A percentile compares a stretch with the other conserved stretches of the same genome.
Evolutionary conservation across 1,140 invertebrate genomes (phyloP).

Genomic region (Papilio xuthus): DNA sequence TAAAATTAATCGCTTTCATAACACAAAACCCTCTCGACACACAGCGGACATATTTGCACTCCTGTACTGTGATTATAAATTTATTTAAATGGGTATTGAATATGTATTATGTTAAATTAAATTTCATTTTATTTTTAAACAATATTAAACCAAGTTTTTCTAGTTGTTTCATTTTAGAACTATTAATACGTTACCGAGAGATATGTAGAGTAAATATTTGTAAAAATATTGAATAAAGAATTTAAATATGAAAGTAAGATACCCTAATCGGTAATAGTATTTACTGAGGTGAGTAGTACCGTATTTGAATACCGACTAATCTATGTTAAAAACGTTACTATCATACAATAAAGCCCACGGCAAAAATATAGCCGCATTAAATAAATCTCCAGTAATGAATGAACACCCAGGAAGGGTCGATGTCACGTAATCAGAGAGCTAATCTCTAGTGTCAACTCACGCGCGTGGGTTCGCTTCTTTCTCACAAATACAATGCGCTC

Average conservation of each 20-base stretch:
- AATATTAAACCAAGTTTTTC: neutral
- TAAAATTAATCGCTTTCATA: slow-evolving; percentile 10
- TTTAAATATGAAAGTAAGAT: too few relatives aligned
- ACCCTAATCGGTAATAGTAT: neutral
- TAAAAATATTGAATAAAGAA: too few relatives aligned
- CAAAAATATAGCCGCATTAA: slow-evolving; percentile 28
- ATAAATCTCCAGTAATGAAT: slow-evolving; percentile 53
- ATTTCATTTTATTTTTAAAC: neutral
- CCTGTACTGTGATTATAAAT: neutral
- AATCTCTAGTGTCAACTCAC: slow-evolving; percentile 71
- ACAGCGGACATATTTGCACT: neutral
- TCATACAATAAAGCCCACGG: neutral
- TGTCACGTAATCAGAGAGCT: slow-evolving; percentile 71
- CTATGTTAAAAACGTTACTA: neutral
- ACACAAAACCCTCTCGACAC: neutral
- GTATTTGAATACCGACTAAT: too few relatives aligned
- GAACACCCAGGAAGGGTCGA: slow-evolving; percentile 61
- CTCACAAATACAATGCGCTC: slow-evolving; percentile 57
- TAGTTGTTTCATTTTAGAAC: neutral
- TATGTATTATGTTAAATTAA: neutral
- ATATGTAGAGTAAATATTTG: neutral
- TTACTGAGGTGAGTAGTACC: too few relatives aligned
- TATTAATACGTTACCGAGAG: neutral
- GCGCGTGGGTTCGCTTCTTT: slow-evolving; percentile 61
- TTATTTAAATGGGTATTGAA: neutral